These are phyloP conservation scores for Ceyx cyanopectus DNA, from an alignment of 2,113 vertebrate genomes.

Conservation along the genomic window DNA sequence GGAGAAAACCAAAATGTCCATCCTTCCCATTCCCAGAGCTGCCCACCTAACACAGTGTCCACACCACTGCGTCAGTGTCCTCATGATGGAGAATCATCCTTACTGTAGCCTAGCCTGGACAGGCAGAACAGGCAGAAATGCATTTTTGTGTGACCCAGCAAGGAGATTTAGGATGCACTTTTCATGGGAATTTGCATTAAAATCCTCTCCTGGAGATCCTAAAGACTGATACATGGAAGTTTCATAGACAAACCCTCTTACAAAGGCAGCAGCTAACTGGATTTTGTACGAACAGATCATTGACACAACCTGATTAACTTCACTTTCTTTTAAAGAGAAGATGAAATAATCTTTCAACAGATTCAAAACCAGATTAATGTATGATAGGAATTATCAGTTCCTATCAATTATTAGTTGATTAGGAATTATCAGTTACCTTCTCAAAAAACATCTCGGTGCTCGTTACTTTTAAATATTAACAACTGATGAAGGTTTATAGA, in stretches of 20 bases:
- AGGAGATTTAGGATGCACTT: not conserved
- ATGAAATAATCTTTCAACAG: not conserved
- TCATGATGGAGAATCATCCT: not conserved
- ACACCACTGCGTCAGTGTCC: accelerated
- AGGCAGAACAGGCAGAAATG: not conserved
- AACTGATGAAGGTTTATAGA: accelerated
- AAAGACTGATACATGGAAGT: not conserved
- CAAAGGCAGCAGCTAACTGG: not conserved
- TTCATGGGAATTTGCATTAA: not conserved
- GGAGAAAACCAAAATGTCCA: not conserved
- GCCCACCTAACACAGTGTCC: accelerated
- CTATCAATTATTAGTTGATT: too few relatives aligned
- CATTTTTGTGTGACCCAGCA: not conserved
- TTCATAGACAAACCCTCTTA: not conserved
- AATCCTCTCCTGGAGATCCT: not conserved
- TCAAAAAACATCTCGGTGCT: not conserved
- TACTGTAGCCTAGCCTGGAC: not conserved
- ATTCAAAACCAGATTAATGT: not conserved
- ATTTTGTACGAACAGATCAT: not conserved
- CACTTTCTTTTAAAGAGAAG: not conserved
- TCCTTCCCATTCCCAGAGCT: not conserved
- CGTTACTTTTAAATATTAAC: not conserved
- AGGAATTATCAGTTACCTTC: not conserved
- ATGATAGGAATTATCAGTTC: not conserved
- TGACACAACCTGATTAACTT: not conserved